A percentile compares a stretch with the other conserved stretches of the same genome.
Conservation (phyloP, 2,888 invertebrate species). For the Galerucella nymphaeae region DNA sequence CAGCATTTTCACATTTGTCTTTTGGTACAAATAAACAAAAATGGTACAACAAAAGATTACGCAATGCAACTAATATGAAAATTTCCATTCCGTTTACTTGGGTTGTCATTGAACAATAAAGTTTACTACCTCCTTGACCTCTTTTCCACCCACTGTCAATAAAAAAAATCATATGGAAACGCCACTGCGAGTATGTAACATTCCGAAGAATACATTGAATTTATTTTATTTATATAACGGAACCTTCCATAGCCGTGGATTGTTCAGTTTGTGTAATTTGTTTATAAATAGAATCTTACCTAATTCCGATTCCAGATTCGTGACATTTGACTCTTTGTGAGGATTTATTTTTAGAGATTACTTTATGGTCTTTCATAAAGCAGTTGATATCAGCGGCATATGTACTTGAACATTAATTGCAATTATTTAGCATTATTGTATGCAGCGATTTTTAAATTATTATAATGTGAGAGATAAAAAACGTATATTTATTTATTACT, state of each 20-base stretch:
- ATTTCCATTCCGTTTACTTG: background rate
- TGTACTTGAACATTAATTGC: background rate
- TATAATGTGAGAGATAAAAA: too few relatives aligned
- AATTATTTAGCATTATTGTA: background rate
- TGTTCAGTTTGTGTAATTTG: constrained; percentile 31
- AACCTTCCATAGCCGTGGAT: constrained; percentile 12
- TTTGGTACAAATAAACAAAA: too few relatives aligned
- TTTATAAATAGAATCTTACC: constrained; percentile 50
- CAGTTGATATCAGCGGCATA: background rate
- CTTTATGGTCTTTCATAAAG: constrained; percentile 1
- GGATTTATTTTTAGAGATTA: constrained; percentile 46
- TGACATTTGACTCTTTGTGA: constrained; percentile 52
- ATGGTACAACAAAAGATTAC: too few relatives aligned
- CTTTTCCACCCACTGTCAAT: background rate
- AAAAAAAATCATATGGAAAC: background rate
- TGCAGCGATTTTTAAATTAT: background rate
- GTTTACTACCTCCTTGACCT: background rate
- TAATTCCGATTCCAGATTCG: constrained; percentile 41
- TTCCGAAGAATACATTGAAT: constrained; percentile 13
- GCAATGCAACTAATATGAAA: background rate
- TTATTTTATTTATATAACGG: constrained; percentile 19
- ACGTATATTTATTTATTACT: too few relatives aligned
- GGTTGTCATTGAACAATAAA: background rate
- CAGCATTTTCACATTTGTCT: too few relatives aligned
- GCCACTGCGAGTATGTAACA: constrained; percentile 15